These are phyloP conservation scores for Mercenaria mercenaria DNA, from an alignment of 1,140 invertebrate species.

Conservation along the genomic window DNA sequence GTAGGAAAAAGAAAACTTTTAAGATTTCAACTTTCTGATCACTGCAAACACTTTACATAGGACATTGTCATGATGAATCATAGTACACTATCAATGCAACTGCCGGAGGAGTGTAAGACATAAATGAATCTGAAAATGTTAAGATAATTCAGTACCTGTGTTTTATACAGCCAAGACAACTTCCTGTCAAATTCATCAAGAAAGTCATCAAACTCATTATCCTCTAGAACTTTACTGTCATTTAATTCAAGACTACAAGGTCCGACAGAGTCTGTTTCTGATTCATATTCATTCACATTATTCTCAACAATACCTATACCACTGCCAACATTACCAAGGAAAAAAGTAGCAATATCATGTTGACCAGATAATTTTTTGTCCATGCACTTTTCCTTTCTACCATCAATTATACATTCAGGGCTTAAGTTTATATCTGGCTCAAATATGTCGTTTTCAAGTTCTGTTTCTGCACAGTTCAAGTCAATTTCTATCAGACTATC, in stretches of 20 bases:
- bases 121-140: no score
- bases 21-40: no score
- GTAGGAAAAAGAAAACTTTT: no score
- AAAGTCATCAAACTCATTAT: constrained; percentile 23
- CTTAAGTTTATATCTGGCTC: not conserved
- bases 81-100: no score
- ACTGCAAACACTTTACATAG: no score
- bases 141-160: constrained; percentile 11
- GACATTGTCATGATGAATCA: no score
- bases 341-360: not conserved
- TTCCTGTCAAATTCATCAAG: constrained; percentile 31
- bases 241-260: not conserved
- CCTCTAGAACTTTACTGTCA: not conserved
- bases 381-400: no score
- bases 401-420: no score
- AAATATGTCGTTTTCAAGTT: not conserved
- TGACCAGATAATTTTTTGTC: no score
- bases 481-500: not conserved
- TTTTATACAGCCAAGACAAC: not conserved
- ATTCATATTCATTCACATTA: not conserved
- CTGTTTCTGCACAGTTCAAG: not conserved
- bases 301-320: not conserved
- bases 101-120: no score
- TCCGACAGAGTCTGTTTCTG: not conserved
- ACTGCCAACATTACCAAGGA: not conserved